phyloP scores from a whole-genome alignment of 2,113 vertebrate genomes.

The Tachycineta bicolor region DNA sequence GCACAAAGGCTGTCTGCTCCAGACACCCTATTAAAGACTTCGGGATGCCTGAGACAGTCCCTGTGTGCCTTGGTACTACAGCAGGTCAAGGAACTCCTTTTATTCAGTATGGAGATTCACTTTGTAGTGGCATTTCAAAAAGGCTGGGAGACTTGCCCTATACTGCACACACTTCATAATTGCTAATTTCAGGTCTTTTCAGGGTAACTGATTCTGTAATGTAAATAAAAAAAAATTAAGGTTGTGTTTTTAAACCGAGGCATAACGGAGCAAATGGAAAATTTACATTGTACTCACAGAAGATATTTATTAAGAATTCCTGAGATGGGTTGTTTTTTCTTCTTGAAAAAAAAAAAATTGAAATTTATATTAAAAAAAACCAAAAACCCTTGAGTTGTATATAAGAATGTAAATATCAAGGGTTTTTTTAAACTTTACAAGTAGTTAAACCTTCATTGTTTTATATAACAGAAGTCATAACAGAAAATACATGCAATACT shows the following conservation, averaged over 20 bases:
- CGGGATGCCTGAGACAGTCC: conserved; percentile 17
- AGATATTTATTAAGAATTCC: not conserved
- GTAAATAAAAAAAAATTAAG: conserved; percentile 39
- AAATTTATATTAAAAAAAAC: not conserved
- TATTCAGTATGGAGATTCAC: conserved; percentile 34
- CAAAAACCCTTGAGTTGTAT: not conserved
- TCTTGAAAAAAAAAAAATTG: not conserved
- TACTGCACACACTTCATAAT: not conserved
- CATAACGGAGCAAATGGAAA: not conserved
- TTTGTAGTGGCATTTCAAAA: conserved; percentile 25
- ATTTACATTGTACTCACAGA: conserved; percentile 13
- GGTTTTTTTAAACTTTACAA: not conserved
- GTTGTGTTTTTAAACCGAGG: conserved; percentile 4
- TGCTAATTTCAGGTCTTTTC: conserved; percentile 33
- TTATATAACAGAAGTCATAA: not conserved
- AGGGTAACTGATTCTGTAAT: not conserved
- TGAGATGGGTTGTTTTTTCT: not conserved
- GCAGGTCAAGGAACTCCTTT: conserved; percentile 61
- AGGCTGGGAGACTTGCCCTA: not conserved
- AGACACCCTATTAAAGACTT: conserved; percentile 56
- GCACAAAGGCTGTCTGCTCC: conserved; percentile 42
- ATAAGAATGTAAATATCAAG: not conserved
- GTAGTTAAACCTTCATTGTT: not conserved
- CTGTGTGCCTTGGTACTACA: conserved; percentile 36
- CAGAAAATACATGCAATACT: not conserved